Evolutionary conservation across 2,797 vertebrate genomes (phyloP), one percentile per base, ranked within the genome.

Genomic region (Chelonia mydas): DNA sequence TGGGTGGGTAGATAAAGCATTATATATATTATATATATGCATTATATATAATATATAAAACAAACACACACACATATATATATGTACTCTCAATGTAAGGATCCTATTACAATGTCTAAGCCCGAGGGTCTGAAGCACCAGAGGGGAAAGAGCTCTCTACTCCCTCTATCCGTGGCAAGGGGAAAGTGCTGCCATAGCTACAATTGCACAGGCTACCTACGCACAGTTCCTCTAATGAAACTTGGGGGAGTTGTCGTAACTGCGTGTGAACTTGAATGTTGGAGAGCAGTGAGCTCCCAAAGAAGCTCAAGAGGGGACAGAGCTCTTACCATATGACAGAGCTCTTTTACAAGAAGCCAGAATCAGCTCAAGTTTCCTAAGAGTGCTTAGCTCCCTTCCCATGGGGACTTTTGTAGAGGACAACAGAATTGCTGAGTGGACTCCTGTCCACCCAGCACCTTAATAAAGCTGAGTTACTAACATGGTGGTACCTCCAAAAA

Each of bases 61-160:
- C 41, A 41, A 41, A 41, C 41, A 41, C 41, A 41, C 41, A 41
- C 41, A 13, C 3, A 78, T 0, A 0, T 23, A 2, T 53, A 27
- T 65, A 82, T 16, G 74, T 28, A 49, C 53, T 47, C 6, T 31
- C 25, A 61, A 1, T 28, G 57, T 33, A 6, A 47, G 68, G 6
- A 50, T 83, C 87, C 53, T 23, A 54, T 68, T 80, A 79, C 23
- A 61, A 81, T 27, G 68, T 50, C 9, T 59, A 68, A 65, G 47
- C 4, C 65, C 82, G 76, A 55, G 31, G 72, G 7, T 50, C 59
- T 45, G 3, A 61, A 13, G 37, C 45, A 68, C 27, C 37, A 47
- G 82, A 86, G 19, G 3, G 87, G 53, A 88, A 76, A 17, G 7
- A 1, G 31, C 7, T 84, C 79, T 86, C 37, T 68, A 57, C 16